Base-by-base conservation (phyloP, 2,888 invertebrate species). In the Hesperia comma region DNA sequence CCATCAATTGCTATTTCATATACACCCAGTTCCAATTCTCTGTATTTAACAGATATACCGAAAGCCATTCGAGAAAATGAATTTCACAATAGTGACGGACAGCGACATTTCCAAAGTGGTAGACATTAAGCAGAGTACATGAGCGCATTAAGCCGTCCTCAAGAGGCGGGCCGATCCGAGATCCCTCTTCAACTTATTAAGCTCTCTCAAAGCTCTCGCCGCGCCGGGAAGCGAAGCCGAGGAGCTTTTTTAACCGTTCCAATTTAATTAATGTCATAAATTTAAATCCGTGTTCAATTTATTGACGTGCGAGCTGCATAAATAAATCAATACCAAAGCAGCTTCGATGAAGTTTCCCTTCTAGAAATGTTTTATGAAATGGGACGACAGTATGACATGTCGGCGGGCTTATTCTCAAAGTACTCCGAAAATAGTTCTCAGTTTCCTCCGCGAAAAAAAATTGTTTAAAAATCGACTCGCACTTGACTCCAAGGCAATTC, bases 181-280 rank as follows among this genome's bases (percentile, higher is more conserved):
- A 58, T 41, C 55, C 33, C 55, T 33, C 57, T 58, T 43, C 21
- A 58, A 58, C 57, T 58, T 58, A 58, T 43, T 58, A 43, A 58
- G 57, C 57, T 41, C 58, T 58, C 43, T 43, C 58, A 58, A 58
- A 58, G 26, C 58, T 60, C 60, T 60, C 46, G 33, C 15, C 46
- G 41, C 51, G 10, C 32, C 60, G 46, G 60, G 32, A 43, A 32
- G 17, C 12, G 17, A 17, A 49, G 15, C 26, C 1, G 17, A 6
- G 17, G 33, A 49, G 15, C 26, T 2, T 15, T 43, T 58, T 58
- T 32, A 41, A 40, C 43, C 15, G 43, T 43, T 58, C 41, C 8
- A 43, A 58, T 43, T 58, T 19, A 49, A 41, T 56, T 37, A 56
- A 37, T 56, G 37, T 37, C 37, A 37, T 56, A 37, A 37, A 37